These are phyloP conservation scores for Eciton burchellii DNA, from an alignment of 1,140 invertebrate species.

Conservation along the genomic window DNA sequence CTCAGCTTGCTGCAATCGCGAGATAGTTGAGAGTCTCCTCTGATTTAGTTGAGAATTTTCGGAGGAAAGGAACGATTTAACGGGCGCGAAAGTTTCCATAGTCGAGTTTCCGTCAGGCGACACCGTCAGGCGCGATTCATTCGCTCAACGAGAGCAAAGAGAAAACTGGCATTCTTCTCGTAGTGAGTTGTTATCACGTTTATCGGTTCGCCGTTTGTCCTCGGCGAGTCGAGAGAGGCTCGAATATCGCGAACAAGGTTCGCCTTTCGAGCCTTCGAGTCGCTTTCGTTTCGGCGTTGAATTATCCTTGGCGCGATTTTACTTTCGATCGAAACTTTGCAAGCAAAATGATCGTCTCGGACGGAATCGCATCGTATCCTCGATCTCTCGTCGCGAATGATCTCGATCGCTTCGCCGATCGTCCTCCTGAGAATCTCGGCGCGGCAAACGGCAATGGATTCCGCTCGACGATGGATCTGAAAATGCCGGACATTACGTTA, in stretches of 20 bases:
- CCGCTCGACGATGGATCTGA: too few relatives aligned
- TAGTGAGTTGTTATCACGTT: constrained; percentile 46
- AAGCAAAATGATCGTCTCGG: too few relatives aligned
- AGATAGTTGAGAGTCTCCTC: constrained; percentile 45
- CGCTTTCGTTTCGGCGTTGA: neutral
- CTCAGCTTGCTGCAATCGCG: constrained; percentile 56
- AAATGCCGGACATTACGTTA: neutral
- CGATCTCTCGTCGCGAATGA: too few relatives aligned
- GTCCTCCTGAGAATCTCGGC: too few relatives aligned
- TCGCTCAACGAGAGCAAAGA: constrained; percentile 23
- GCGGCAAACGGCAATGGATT: too few relatives aligned
- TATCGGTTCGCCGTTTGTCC: neutral
- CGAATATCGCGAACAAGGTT: constrained; percentile 24
- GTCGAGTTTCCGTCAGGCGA: constrained; percentile 52
- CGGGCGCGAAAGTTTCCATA: constrained; percentile 42
- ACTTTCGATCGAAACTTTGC: too few relatives aligned
- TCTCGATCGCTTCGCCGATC: too few relatives aligned
- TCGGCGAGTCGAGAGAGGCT: neutral
- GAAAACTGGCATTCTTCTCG: constrained; percentile 33
- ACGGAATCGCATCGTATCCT: too few relatives aligned
- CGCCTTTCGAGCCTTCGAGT: neutral
- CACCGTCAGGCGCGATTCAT: constrained; percentile 35
- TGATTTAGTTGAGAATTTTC: constrained; percentile 56
- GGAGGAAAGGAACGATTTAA: constrained; percentile 44
- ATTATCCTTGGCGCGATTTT: neutral